A percentile compares a stretch with the other conserved stretches of the same genome.
These are phyloP conservation scores for Emmelina monodactyla DNA, from an alignment of 2,888 invertebrate species.

Conservation along the genomic window DNA sequence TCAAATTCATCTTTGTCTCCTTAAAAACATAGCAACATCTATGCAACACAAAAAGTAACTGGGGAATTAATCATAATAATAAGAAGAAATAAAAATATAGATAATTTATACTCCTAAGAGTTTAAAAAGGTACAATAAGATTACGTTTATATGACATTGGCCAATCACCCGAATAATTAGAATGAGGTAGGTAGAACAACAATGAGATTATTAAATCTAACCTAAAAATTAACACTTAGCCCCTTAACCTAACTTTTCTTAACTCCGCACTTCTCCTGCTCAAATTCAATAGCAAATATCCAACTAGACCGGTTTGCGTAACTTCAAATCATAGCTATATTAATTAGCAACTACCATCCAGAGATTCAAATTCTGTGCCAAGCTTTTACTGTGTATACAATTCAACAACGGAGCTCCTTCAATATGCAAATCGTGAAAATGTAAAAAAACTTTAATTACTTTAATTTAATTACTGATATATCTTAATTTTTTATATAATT, in stretches of 20 bases:
- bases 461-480: too few relatives aligned
- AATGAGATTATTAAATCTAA: constrained; percentile 58
- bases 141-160: constrained; percentile 41
- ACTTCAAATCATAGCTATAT: too few relatives aligned
- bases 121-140: constrained; percentile 62
- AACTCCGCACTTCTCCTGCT: too few relatives aligned
- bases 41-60: constrained; percentile 67
- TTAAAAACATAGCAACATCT: constrained; percentile 69
- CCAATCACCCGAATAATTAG: constrained; percentile 37
- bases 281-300: too few relatives aligned
- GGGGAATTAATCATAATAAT: constrained; percentile 51
- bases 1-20: constrained; percentile 52
- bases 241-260: too few relatives aligned
- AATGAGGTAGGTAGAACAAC: constrained; percentile 54
- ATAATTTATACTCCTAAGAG: constrained; percentile 63
- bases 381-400: too few relatives aligned
- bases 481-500: too few relatives aligned
- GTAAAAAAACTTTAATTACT: too few relatives aligned
- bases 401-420: too few relatives aligned
- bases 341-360: too few relatives aligned
- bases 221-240: constrained; percentile 55
- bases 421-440: too few relatives aligned
- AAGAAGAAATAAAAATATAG: constrained; percentile 48
- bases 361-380: neutral
- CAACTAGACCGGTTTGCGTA: too few relatives aligned